These are phyloP conservation scores for Argentina silus DNA, from an alignment of 2,797 vertebrate species.

Conservation along the genomic window DNA sequence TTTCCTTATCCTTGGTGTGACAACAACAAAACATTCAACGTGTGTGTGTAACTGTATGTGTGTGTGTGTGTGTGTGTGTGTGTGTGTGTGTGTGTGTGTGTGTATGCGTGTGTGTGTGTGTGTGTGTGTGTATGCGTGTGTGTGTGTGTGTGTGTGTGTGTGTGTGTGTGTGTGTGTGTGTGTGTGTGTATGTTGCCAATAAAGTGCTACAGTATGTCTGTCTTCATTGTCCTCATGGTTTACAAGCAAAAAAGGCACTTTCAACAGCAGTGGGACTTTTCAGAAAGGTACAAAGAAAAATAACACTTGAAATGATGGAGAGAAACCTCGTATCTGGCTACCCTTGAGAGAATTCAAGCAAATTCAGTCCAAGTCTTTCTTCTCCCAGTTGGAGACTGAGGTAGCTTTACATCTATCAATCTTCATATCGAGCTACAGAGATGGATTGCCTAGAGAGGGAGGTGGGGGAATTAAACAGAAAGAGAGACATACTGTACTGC, in stretches of 20 bases:
- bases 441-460: slow-evolving; percentile 56
- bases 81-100: no score
- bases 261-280: slow-evolving; percentile 23
- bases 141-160: neutral
- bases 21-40: no score
- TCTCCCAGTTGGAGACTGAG: slow-evolving; percentile 48
- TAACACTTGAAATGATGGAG: slow-evolving; percentile 14
- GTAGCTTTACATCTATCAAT: slow-evolving; percentile 61
- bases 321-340: slow-evolving; percentile 33
- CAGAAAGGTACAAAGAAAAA: slow-evolving; percentile 2
- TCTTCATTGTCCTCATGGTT: neutral
- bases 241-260: slow-evolving; percentile 15
- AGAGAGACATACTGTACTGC: slow-evolving; percentile 53
- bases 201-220: neutral
- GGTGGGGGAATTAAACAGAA: slow-evolving; percentile 62
- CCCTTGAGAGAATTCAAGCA: slow-evolving; percentile 46
- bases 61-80: no score
- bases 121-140: no score
- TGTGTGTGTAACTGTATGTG: no score
- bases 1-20: neutral
- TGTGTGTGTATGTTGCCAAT: neutral
- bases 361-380: slow-evolving; percentile 34
- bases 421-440: slow-evolving; percentile 60
- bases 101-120: no score
- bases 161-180: neutral